Conservation (phyloP, 1,140 invertebrate species). For the Leguminivora glycinivorella region DNA sequence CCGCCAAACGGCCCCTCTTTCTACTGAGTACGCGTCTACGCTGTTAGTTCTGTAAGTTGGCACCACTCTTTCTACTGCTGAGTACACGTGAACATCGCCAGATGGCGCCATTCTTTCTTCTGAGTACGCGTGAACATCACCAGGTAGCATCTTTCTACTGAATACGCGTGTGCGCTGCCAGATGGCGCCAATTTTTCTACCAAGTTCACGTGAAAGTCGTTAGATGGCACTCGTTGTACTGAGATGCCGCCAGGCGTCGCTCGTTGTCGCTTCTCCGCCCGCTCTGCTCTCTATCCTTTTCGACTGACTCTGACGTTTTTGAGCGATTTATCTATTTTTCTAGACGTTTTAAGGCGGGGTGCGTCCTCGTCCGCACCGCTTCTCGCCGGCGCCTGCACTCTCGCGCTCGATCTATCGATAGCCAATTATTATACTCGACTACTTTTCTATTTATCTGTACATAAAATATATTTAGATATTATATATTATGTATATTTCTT, state of each 20-base stretch:
- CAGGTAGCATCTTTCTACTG: constrained; percentile 72
- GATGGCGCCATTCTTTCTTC: constrained; percentile 59
- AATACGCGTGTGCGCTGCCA: constrained; percentile 83
- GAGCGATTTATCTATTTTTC: constrained; percentile 79
- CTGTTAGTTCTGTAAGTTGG: constrained; percentile 45
- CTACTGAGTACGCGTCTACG: constrained; percentile 88
- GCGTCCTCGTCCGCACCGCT: constrained; percentile 74
- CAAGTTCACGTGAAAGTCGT: constrained; percentile 35
- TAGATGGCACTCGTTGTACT: no score
- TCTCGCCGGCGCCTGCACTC: constrained; percentile 72
- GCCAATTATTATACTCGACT: constrained; percentile 76
- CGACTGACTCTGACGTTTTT: constrained; percentile 77
- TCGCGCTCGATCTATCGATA: constrained; percentile 77
- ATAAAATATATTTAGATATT: constrained; percentile 79
- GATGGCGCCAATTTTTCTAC: constrained; percentile 48
- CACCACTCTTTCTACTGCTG: constrained; percentile 82
- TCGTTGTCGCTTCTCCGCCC: constrained; percentile 72
- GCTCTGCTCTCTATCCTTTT: constrained; percentile 58
- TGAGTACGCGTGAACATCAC: constrained; percentile 84
- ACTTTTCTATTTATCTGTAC: constrained; percentile 78
- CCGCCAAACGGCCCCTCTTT: constrained; percentile 82
- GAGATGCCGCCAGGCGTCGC: no score
- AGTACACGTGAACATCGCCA: constrained; percentile 83
- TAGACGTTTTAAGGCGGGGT: constrained; percentile 76
- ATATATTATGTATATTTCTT: constrained; percentile 79